These are phyloP conservation scores for Cacatua alba DNA, from an alignment of 2,113 vertebrate species.

Conservation along the genomic window DNA sequence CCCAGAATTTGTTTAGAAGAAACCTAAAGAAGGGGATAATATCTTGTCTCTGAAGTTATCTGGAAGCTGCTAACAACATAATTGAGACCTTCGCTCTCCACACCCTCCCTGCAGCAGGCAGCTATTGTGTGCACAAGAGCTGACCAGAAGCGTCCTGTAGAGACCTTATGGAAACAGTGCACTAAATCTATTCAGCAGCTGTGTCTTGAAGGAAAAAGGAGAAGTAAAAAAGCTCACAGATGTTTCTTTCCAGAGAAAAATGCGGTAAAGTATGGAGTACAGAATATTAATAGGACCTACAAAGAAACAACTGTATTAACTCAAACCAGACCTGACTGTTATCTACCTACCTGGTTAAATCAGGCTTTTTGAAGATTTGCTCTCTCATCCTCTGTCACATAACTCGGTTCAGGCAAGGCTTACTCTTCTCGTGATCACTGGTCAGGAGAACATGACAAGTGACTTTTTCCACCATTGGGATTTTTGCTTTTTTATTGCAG, in stretches of 20 bases:
- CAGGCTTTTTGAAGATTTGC: background rate
- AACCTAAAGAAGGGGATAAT: background rate
- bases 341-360: background rate
- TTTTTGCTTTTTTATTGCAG: background rate
- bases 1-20: background rate
- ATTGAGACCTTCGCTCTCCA: background rate
- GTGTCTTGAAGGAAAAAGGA: background rate
- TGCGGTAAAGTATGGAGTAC: background rate
- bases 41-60: background rate
- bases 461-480: background rate
- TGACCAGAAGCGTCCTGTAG: background rate
- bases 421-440: background rate
- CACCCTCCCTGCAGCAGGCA: background rate
- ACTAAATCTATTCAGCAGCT: background rate
- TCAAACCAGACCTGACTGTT: background rate
- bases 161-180: background rate
- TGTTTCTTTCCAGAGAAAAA: background rate
- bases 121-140: background rate
- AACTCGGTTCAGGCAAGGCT: background rate
- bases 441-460: background rate
- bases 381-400: background rate
- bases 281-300: background rate
- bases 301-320: background rate
- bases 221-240: background rate
- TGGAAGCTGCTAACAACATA: background rate